Conservation (phyloP, 2,888 invertebrate species). For the Nemoura dubitans region DNA sequence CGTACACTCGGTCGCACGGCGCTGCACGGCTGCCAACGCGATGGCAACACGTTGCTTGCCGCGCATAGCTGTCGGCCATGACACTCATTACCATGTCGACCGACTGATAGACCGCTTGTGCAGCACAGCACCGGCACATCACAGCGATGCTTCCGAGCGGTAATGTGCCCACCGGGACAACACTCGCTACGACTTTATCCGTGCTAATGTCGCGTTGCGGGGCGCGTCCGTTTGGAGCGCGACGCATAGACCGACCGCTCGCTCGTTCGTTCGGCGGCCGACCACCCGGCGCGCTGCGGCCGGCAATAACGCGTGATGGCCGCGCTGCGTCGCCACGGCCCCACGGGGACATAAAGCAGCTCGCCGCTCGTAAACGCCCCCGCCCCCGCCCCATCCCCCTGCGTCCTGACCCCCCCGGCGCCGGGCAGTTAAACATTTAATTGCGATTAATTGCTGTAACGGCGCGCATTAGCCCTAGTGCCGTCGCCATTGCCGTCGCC, state of each 20-base stretch:
- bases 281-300: neutral
- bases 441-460: neutral
- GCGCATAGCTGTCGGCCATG: too few relatives aligned
- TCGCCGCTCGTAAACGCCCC: neutral
- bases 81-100: too few relatives aligned
- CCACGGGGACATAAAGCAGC: neutral
- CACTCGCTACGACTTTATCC: neutral
- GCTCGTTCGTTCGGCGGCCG: too few relatives aligned
- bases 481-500: neutral
- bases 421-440: neutral
- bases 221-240: too few relatives aligned
- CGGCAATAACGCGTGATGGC: neutral
- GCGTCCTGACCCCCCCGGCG: neutral
- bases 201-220: neutral
- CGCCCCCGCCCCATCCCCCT: neutral
- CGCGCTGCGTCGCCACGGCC: neutral
- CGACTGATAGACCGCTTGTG: too few relatives aligned
- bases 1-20: neutral
- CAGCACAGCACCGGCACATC: too few relatives aligned
- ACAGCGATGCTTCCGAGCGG: too few relatives aligned
- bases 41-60: too few relatives aligned
- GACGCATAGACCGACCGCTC: too few relatives aligned
- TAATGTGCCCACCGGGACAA: too few relatives aligned
- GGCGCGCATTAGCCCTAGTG: neutral
- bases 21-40: neutral